phyloP scores from a whole-genome alignment of 2,797 vertebrate species.

The Molossus alvarezi region DNA sequence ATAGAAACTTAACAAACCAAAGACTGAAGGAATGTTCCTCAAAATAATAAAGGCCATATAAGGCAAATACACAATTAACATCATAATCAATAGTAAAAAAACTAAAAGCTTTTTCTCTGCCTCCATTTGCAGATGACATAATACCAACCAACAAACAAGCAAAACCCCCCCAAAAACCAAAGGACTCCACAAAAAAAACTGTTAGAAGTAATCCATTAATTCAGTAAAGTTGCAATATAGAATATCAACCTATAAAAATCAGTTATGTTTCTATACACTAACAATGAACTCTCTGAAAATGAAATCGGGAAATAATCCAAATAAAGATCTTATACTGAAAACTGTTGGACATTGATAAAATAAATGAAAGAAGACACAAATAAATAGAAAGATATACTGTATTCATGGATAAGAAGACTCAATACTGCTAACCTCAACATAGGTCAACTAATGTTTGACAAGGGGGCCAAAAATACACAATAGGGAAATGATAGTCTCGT shows the following conservation, averaged over 20 bases:
- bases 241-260: constrained; percentile 32
- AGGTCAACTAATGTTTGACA: background rate
- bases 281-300: background rate
- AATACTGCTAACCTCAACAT: background rate
- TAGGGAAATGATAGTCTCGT: background rate
- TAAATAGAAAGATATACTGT: background rate
- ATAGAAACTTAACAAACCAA: constrained; percentile 8
- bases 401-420: background rate
- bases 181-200: background rate
- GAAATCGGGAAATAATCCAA: background rate
- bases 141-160: background rate
- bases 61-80: background rate
- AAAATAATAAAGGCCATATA: background rate
- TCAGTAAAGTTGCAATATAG: background rate
- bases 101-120: background rate
- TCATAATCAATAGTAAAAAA: background rate
- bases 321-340: background rate
- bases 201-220: background rate
- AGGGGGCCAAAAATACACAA: background rate
- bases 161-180: background rate
- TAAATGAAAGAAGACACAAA: background rate
- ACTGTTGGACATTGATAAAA: background rate
- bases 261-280: background rate
- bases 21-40: background rate
- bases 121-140: background rate